These are phyloP conservation scores for Heterohyrax brucei DNA, from an alignment of 2,797 vertebrate genomes.

Conservation along the genomic window DNA sequence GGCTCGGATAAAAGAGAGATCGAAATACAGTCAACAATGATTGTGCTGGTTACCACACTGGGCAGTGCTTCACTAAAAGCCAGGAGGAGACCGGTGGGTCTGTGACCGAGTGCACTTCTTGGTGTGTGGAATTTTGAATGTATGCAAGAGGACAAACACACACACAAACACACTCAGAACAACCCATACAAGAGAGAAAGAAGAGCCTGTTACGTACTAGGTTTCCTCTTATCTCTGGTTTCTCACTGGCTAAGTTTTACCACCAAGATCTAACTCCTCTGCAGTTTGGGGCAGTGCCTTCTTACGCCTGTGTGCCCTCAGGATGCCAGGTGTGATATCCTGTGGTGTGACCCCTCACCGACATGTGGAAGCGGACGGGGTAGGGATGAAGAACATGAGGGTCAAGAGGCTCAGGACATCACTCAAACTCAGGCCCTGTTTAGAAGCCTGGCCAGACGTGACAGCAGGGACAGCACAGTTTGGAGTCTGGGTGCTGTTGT, in stretches of 20 bases:
- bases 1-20: background rate
- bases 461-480: accelerated
- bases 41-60: accelerated
- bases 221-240: background rate
- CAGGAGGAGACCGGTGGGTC: accelerated
- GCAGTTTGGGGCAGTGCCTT: accelerated
- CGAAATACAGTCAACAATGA: accelerated
- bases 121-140: background rate
- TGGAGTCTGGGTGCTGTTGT: accelerated
- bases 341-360: accelerated
- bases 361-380: accelerated
- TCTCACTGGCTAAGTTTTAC: accelerated
- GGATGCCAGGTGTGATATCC: background rate
- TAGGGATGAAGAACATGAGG: accelerated
- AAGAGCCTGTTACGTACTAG: accelerated
- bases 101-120: background rate
- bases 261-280: accelerated
- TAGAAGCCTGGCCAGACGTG: background rate
- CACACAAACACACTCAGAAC: background rate
- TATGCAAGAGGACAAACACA: accelerated
- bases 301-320: accelerated
- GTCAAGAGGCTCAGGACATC: background rate
- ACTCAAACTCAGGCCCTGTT: accelerated
- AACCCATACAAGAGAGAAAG: accelerated
- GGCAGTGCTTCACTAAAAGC: background rate